Base-by-base conservation (phyloP, 2,888 invertebrate genomes). In the Anticlea derivata region DNA sequence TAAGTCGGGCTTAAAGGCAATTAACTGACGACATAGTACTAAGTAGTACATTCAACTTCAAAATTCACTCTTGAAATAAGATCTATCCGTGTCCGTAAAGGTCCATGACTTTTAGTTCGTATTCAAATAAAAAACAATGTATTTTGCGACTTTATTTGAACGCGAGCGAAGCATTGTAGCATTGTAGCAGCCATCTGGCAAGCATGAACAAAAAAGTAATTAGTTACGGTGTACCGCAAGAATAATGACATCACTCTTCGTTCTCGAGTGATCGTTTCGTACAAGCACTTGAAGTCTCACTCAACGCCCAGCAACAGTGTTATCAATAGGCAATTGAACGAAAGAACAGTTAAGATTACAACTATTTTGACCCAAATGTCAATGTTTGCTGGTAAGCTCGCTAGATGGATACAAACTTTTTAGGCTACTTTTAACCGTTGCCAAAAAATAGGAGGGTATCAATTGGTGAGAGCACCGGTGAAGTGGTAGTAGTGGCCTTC, bases 221-320 rank as follows among this genome's bases (percentile, higher is more conserved):
- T 75, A 75, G 70, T 78, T 74, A 69, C 77, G 50, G 29, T 22
- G 72, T 66, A 64, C 63, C 64, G 73, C 81, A 83, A 83, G 85
- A 87, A 78, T 68, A 66, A 82, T 86, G 83, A 86, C 82, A 83
- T 84, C 87, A 86, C 73, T 70, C 66, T 75, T 71, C 70, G 73
- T 78, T 75, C 60, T 68, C 57, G 55, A 70, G 17, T 8, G 22
- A n/a, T n/a, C n/a, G 17, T 67, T 60, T 17, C 4, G 17, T 17
- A 47, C 61, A 57, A 59, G 57, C 53, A 60, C 58, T 69, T 61
- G 53, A 63, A 78, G 26, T 74, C 70, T 45, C 53, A 71, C 68
- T 52, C 58, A 67, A 61, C 62, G 66, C 65, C 63, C 67, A 64
- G 70, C 62, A 77, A 78, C 75, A 68, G 66, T 73, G 73, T 66